Conservation (phyloP, 2,797 vertebrate species). For the Aulostomus chinensis region DNA sequence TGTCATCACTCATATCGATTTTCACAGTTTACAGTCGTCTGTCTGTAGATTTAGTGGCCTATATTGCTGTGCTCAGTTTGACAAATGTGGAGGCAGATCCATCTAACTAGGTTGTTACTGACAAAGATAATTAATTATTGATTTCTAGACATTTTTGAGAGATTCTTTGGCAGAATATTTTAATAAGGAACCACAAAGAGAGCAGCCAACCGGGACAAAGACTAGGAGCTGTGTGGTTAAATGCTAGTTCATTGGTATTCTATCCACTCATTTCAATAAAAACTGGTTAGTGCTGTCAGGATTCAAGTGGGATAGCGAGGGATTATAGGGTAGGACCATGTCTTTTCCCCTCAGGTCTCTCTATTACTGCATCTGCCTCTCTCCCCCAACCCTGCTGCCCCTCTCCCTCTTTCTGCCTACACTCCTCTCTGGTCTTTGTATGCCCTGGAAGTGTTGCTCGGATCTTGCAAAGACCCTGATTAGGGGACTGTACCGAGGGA, state of each 20-base stretch:
- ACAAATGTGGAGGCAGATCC: neutral
- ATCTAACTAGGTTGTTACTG: neutral
- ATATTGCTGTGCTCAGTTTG: neutral
- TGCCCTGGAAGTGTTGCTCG: conserved; percentile 41
- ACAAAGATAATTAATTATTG: conserved; percentile 28
- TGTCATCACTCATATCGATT: neutral
- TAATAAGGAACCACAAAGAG: conserved; percentile 8
- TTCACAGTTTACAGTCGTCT: neutral
- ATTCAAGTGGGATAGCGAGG: conserved; percentile 56
- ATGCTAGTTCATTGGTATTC: conserved; percentile 46
- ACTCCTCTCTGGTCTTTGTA: conserved; percentile 27
- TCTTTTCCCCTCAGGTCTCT: conserved; percentile 31
- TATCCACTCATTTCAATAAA: conserved; percentile 46
- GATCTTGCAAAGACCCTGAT: conserved; percentile 52
- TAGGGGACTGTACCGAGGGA: conserved; percentile 36
- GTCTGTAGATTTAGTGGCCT: neutral
- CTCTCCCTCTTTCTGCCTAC: neutral
- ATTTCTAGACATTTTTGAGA: conserved; percentile 19
- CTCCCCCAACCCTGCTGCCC: conserved; percentile 7
- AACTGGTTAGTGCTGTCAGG: conserved; percentile 54
- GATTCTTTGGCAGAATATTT: conserved; percentile 24
- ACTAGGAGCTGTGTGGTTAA: conserved; percentile 24
- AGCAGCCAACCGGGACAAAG: conserved; percentile 15
- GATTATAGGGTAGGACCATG: conserved; percentile 50
- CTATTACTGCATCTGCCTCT: conserved; percentile 5